phyloP scores from a whole-genome alignment of 2,797 vertebrate species.

The Phalanger gymnotis region DNA sequence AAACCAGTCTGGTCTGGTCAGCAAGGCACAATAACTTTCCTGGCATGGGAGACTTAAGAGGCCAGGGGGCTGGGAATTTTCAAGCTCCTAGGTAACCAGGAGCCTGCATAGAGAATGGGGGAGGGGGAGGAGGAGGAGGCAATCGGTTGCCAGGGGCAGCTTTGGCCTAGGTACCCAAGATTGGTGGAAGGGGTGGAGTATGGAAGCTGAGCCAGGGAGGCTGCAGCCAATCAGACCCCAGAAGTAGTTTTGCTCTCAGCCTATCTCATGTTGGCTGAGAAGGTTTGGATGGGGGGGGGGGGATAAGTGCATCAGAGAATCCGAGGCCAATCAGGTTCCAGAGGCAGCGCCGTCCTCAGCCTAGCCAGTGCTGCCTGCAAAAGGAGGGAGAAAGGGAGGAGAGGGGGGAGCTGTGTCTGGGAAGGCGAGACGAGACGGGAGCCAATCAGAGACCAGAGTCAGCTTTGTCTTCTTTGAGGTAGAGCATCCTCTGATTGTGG shows the following conservation, averaged over 20 bases:
- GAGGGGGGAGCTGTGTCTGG: background rate
- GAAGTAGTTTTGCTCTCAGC: background rate
- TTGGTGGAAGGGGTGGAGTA: background rate
- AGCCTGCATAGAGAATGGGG: background rate
- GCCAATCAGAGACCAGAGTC: background rate
- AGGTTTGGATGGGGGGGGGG: background rate
- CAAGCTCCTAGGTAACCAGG: background rate
- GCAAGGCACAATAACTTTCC: background rate
- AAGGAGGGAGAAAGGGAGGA: background rate
- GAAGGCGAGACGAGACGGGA: background rate
- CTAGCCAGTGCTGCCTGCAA: background rate
- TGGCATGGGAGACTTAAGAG: background rate
- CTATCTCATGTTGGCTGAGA: background rate
- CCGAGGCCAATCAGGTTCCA: background rate
- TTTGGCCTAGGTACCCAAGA: background rate
- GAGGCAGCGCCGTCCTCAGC: background rate
- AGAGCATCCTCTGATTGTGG: background rate
- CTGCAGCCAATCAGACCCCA: background rate
- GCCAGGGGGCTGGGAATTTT: background rate
- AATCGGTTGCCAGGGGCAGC: background rate
- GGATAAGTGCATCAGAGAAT: background rate
- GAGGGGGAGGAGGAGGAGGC: background rate
- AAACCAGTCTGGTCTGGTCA: background rate
- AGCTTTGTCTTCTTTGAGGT: background rate
- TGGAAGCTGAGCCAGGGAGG: background rate